phyloP scores from a whole-genome alignment of 2,888 invertebrate genomes.

The Trachelus tabidus region DNA sequence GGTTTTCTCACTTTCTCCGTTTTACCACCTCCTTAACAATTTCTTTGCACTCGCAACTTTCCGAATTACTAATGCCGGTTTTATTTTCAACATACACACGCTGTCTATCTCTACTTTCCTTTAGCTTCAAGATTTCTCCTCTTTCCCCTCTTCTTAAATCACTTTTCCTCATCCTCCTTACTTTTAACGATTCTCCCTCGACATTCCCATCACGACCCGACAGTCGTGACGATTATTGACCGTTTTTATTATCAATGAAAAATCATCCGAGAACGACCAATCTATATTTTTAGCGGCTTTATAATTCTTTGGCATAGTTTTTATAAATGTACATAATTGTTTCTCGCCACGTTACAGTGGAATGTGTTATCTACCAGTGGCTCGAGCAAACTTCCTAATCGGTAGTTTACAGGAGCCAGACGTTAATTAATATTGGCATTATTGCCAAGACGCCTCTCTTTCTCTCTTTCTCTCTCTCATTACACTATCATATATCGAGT shows the following conservation, averaged over 20 bases:
- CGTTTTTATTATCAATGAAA: not conserved
- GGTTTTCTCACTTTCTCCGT: not conserved
- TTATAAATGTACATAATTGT: conserved; percentile 41
- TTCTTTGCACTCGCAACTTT: not conserved
- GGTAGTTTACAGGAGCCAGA: conserved; percentile 32
- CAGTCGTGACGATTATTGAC: not conserved
- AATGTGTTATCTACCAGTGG: conserved; percentile 46
- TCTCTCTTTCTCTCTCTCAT: conserved; percentile 7
- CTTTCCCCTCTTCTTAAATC: not conserved
- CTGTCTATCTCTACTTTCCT: not conserved
- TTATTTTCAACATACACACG: conserved; percentile 13
- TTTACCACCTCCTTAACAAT: not conserved
- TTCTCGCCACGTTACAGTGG: conserved; percentile 49
- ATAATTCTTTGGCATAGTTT: conserved; percentile 46
- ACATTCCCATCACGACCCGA: not conserved
- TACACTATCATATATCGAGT: not conserved
- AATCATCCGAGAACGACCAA: conserved; percentile 29
- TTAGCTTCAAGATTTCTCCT: not conserved
- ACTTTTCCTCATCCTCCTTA: not conserved
- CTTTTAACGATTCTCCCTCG: conserved; percentile 26
- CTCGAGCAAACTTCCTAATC: conserved; percentile 30
- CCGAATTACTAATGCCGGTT: not conserved
- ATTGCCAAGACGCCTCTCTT: conserved; percentile 33
- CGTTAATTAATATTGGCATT: conserved; percentile 16
- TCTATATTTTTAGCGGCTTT: conserved; percentile 36